Base-by-base conservation (phyloP, 2,797 vertebrate genomes). In the Myotis daubentonii region DNA sequence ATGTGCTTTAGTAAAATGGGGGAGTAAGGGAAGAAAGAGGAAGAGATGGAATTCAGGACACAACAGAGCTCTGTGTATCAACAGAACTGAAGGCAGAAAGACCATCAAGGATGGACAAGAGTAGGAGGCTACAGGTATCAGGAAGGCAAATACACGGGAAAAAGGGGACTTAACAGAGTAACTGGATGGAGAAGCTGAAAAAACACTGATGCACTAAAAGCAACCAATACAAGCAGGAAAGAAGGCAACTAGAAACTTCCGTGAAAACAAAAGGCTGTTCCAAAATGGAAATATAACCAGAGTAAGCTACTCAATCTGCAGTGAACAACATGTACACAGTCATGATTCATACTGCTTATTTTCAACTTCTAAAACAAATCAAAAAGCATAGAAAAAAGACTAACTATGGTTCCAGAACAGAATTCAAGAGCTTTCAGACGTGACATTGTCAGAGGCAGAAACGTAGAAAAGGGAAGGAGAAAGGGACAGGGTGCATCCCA, bases 401-500 rank as follows among this genome's bases (percentile, higher is more conserved):
- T 91, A 49, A 57, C 53, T 91, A 49, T 49, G 22, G 49, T 80
- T 89, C 83, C 20, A 85, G 60, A 70, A 85, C 2, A 91, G 87
- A 94, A 53, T 72, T 90, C 55, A 86, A 83, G 49, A 83, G 83
- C 44, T 25, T 68, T 72, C 72, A 85, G 66, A 87, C 78, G 30
- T 88, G 75, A 89, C 47, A 51, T 9, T 51, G n/a, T 88, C 55
- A 81, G 33, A 82, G 38, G n/a, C 44, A 71, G 53, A 9, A 15
- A 84, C 5, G 22, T 72, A 20, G 25, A 68, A 78, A 83, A 66
- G 22, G 60, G 33, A 16, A 71, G 25, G 25, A 86, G 33, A 62
- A 74, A 3, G 28, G 38, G 22, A 66, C 62, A 55, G 68, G 22
- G n/a, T 22, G 51, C 15, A 60, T 3, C 47, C 28, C 84, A 75